A percentile compares a stretch with the other conserved stretches of the same genome.
Conservation (phyloP, 37 sponge, comb jelly and placozoan genomes). For the Crambe crambe region DNA sequence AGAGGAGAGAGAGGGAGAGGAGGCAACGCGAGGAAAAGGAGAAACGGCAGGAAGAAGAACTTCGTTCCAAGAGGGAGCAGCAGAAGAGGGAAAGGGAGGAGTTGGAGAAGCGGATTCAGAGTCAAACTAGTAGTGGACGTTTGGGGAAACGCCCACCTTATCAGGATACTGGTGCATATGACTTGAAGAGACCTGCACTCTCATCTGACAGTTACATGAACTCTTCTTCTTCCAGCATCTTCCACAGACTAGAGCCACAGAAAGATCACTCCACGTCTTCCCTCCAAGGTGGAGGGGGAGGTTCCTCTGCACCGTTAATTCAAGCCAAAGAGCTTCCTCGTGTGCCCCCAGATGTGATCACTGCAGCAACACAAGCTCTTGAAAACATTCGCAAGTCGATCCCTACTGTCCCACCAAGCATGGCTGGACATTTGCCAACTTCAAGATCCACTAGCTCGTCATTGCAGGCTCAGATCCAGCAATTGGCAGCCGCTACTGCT, state of each 20-base stretch:
- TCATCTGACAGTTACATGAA: background rate
- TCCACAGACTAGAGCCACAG: background rate
- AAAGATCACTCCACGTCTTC: background rate
- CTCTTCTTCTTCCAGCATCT: background rate
- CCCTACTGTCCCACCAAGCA: background rate
- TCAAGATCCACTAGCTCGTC: background rate
- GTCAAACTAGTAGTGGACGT: constrained; percentile 7
- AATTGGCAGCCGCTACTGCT: constrained; percentile 10
- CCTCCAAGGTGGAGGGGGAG: background rate
- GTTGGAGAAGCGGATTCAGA: constrained; percentile 16
- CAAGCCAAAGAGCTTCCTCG: background rate
- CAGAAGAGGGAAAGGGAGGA: constrained; percentile 33
- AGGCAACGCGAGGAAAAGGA: constrained; percentile 37
- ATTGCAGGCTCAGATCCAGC: constrained; percentile 11
- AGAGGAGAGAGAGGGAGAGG: constrained; percentile 32
- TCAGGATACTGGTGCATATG: constrained; percentile 8
- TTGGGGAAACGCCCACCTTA: constrained; percentile 29
- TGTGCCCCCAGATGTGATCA: constrained; percentile 17
- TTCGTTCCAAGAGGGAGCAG: background rate
- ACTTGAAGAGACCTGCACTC: background rate
- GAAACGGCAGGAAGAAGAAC: constrained; percentile 20
- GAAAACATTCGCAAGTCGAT: constrained; percentile 43
- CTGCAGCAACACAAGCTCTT: constrained; percentile 40
- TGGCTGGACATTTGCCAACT: background rate
- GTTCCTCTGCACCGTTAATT: background rate